phyloP scores from a whole-genome alignment of 2,888 invertebrate species.

The Drosophila aldrichi region DNA sequence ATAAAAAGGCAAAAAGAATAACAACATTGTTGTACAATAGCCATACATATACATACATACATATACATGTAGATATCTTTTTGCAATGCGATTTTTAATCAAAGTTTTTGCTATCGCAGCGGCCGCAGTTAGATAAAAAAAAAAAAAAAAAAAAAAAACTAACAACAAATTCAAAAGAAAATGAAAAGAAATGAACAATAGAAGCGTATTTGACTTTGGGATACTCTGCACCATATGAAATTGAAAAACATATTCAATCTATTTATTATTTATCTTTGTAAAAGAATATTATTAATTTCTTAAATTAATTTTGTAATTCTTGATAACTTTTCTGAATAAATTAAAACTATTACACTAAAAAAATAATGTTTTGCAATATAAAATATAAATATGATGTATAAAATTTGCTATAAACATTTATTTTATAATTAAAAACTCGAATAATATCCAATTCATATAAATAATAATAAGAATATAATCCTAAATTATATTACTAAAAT shows the following conservation, averaged over 20 bases:
- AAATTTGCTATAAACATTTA: too few species aligned
- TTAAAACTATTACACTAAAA: too few species aligned
- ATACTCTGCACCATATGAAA: not conserved
- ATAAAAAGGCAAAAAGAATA: constrained; percentile 29
- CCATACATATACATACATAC: constrained; percentile 38
- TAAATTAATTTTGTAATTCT: too few species aligned
- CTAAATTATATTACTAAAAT: too few species aligned
- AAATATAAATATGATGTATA: too few species aligned
- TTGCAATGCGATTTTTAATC: constrained; percentile 72
- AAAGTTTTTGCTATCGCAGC: constrained; percentile 60
- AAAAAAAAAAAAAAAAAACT: too few species aligned
- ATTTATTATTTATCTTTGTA: not conserved
- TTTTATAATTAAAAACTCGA: too few species aligned
- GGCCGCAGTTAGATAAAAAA: constrained; percentile 22
- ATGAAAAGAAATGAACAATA: constrained; percentile 3
- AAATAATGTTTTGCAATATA: too few species aligned
- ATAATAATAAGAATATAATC: too few species aligned
- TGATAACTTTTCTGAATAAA: too few species aligned
- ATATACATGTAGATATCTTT: constrained; percentile 74
- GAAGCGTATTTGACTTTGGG: not conserved
- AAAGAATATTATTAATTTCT: not conserved
- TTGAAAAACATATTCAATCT: not conserved
- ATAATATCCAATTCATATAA: too few species aligned
- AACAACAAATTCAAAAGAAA: constrained; percentile 21
- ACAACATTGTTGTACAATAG: constrained; percentile 45